Percentiles rank a stretch among this genome's conserved stretches.
Evolutionary conservation across 2,888 invertebrate genomes (phyloP).

Genomic region (Melanchra persicariae): DNA sequence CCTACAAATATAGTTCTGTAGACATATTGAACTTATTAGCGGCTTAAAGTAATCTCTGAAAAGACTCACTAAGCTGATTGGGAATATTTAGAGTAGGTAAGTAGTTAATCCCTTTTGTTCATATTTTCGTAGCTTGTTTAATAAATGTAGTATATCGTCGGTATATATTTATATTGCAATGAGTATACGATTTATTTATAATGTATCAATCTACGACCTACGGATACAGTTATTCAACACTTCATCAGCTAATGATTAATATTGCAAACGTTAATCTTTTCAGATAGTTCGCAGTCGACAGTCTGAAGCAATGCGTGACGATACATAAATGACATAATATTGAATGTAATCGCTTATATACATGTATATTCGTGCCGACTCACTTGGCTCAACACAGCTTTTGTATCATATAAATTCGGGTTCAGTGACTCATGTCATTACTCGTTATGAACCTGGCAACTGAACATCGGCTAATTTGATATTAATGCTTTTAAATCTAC

Average conservation of each 20-base stretch:
- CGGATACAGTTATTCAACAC: constrained; percentile 18
- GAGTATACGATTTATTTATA: neutral
- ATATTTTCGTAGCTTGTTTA: constrained; percentile 4
- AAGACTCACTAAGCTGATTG: constrained; percentile 15
- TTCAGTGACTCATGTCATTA: constrained; percentile 63
- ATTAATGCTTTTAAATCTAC: constrained; percentile 50
- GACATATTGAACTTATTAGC: neutral
- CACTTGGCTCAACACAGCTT: constrained; percentile 60
- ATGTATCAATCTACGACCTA: constrained; percentile 13
- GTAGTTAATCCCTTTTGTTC: constrained; percentile 8
- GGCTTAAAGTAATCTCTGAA: constrained; percentile 18
- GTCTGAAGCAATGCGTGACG: constrained; percentile 30
- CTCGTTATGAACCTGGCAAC: constrained; percentile 47
- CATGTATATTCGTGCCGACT: constrained; percentile 52
- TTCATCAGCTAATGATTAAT: constrained; percentile 38
- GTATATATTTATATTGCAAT: neutral
- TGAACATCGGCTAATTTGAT: constrained; percentile 51
- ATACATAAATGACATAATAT: constrained; percentile 51
- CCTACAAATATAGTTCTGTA: neutral
- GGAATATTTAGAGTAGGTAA: neutral
- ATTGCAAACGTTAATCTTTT: constrained; percentile 17
- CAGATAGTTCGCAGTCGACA: constrained; percentile 18
- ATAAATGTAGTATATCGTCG: neutral
- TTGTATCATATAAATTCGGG: constrained; percentile 58
- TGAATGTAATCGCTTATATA: constrained; percentile 45